These are phyloP conservation scores for Drosophila merina DNA, from an alignment of 2,888 invertebrate genomes.

Conservation along the genomic window DNA sequence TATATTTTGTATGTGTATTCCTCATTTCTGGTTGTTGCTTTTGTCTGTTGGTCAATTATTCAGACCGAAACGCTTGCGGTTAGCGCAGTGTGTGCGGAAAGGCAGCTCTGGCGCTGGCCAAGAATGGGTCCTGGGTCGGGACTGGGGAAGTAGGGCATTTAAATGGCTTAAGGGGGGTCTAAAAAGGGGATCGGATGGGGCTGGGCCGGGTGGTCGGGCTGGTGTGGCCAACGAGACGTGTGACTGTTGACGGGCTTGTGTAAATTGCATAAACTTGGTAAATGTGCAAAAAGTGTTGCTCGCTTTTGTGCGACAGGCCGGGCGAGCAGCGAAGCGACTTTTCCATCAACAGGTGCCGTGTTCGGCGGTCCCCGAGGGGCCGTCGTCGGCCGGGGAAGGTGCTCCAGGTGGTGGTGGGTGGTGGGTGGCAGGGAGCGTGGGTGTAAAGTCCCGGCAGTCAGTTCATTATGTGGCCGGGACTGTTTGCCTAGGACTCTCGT, in stretches of 20 bases:
- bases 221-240: constrained; percentile 24
- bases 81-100: constrained; percentile 35
- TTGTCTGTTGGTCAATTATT: constrained; percentile 73
- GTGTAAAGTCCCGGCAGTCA: constrained; percentile 15
- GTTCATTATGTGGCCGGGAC: constrained; percentile 60
- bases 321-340: constrained; percentile 14
- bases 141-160: constrained; percentile 40
- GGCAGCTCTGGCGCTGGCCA: constrained; percentile 1
- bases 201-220: neutral
- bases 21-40: constrained; percentile 31
- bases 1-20: constrained; percentile 3
- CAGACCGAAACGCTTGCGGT: constrained; percentile 66
- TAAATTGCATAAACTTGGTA: constrained; percentile 56
- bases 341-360: constrained; percentile 62
- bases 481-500: constrained; percentile 54
- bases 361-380: neutral
- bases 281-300: constrained; percentile 59
- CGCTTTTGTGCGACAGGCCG: constrained; percentile 46
- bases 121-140: neutral
- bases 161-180: constrained; percentile 51
- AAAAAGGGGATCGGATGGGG: constrained; percentile 7
- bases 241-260: constrained; percentile 48
- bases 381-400: neutral
- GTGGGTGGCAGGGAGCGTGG: neutral
- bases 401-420: neutral